phyloP scores from a whole-genome alignment of 2,797 vertebrate species.

The Geotrypetes seraphini region DNA sequence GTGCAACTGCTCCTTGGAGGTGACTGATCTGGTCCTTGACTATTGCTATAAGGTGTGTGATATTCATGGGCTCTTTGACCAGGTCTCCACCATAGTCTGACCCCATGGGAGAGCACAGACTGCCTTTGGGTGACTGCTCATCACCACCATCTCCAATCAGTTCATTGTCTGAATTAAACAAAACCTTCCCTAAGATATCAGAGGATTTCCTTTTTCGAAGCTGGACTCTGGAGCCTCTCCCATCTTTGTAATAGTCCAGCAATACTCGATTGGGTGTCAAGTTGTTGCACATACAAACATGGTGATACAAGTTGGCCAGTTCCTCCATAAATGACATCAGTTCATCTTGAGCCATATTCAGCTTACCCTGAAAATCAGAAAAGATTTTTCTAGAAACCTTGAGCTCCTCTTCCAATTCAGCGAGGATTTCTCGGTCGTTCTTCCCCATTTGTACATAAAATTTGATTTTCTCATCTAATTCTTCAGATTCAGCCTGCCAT shows the following conservation, averaged over 20 bases:
- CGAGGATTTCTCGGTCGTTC: constrained; percentile 63
- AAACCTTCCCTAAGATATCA: constrained; percentile 50
- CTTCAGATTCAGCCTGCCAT: constrained; percentile 60
- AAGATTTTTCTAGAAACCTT: constrained; percentile 58
- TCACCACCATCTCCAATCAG: constrained; percentile 45
- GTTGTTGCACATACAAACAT: constrained; percentile 72
- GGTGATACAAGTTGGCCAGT: constrained; percentile 73
- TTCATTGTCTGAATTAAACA: constrained; percentile 40
- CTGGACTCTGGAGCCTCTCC: constrained; percentile 28
- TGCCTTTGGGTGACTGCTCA: constrained; percentile 30
- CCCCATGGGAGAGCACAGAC: constrained; percentile 54
- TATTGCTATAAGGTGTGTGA: constrained; percentile 62
- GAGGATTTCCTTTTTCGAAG: constrained; percentile 49
- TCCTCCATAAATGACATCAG: constrained; percentile 73
- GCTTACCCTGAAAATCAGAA: constrained; percentile 61
- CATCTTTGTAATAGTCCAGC: constrained; percentile 67
- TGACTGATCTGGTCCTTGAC: constrained; percentile 77
- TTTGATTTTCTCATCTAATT: constrained; percentile 62
- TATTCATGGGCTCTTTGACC: constrained; percentile 64
- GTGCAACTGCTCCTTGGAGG: constrained; percentile 67
- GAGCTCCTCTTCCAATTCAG: constrained; percentile 66
- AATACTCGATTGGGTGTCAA: constrained; percentile 70
- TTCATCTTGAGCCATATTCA: constrained; percentile 69
- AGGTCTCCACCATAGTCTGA: constrained; percentile 25
- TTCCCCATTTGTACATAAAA: constrained; percentile 60